phyloP scores from a whole-genome alignment of 2,113 vertebrate genomes.

The Felis catus region F.catus_Fca126_mat1.0 CM031420.1:49386501-49387000 shows the following conservation, averaged over 20 bases:
- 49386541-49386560: background rate
- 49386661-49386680: background rate
- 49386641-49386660: background rate
- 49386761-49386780: background rate
- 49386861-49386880: background rate
- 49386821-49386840: background rate
- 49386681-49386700: background rate
- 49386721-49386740: background rate
- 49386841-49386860: background rate
- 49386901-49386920: background rate
- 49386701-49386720: background rate
- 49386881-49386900: background rate
- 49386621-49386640: background rate
- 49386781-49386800: background rate
- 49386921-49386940: background rate
- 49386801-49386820: background rate
- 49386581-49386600: background rate
- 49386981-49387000: background rate
- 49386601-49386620: background rate
- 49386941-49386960: background rate
- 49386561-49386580: background rate
- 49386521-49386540: background rate
- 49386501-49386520: constrained; percentile 13
- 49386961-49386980: background rate
- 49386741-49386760: background rate